phyloP scores from a whole-genome alignment of 2,797 vertebrate species.

The Jordanella pulchra region DNA sequence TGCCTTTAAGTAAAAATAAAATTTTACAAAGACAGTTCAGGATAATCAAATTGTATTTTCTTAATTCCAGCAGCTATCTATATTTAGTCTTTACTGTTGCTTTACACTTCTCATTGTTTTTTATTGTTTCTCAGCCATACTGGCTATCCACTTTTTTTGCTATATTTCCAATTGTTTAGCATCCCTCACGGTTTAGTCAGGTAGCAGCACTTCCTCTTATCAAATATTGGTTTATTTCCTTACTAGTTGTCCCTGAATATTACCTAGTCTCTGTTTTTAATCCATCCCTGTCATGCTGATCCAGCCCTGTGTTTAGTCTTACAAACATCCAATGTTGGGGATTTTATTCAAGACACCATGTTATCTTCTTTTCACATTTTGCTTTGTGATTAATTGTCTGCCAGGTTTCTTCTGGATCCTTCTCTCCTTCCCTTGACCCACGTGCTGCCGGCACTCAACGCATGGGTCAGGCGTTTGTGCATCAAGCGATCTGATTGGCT shows the following conservation, averaged over 20 bases:
- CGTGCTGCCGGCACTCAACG: not conserved
- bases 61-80: not conserved
- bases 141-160: not conserved
- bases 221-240: not conserved
- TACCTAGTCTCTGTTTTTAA: not conserved
- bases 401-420: not conserved
- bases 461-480: not conserved
- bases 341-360: not conserved
- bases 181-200: not conserved
- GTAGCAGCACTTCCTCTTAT: not conserved
- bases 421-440: not conserved
- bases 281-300: not conserved
- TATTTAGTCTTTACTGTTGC: not conserved
- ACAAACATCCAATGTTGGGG: not conserved
- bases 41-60: not conserved
- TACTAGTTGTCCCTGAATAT: not conserved
- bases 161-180: not conserved
- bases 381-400: not conserved
- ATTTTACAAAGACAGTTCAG: not conserved
- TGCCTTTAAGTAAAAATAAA: no score
- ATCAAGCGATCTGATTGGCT: slow-evolving; percentile 1
- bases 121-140: not conserved
- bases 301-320: not conserved
- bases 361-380: not conserved
- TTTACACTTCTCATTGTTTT: not conserved